These are phyloP conservation scores for Sinosuthora webbiana DNA, from an alignment of 2,113 vertebrate species.

Conservation along the genomic window DNA sequence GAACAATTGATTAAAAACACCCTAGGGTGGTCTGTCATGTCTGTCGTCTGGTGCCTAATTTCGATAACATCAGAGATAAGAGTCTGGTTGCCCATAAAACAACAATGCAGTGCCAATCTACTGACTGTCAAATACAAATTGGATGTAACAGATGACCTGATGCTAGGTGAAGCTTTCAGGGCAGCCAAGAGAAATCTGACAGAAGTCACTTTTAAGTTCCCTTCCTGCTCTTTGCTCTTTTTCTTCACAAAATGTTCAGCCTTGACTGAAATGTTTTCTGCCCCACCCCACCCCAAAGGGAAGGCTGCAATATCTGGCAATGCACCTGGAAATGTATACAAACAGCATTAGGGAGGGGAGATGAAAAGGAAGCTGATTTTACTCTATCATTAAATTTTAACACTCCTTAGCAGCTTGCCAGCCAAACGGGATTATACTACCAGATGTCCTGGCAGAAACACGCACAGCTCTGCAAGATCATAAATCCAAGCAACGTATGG, in stretches of 20 bases:
- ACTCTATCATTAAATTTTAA: constrained; percentile 25
- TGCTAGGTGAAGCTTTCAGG: not conserved
- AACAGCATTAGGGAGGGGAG: not conserved
- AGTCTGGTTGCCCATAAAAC: not conserved
- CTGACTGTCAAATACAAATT: not conserved
- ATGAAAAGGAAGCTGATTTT: constrained; percentile 21
- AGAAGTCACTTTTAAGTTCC: not conserved
- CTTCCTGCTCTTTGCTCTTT: not conserved
- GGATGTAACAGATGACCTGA: not conserved
- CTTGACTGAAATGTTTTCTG: not conserved
- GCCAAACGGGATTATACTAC: not conserved
- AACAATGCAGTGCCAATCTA: not conserved
- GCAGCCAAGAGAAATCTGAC: not conserved
- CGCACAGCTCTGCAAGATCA: not conserved
- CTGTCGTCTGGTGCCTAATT: not conserved
- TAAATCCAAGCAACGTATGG: constrained; percentile 46
- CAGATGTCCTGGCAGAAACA: constrained; percentile 53
- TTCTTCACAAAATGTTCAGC: not conserved
- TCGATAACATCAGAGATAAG: not conserved
- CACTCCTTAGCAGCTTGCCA: constrained; percentile 19
- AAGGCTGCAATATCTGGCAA: not conserved
- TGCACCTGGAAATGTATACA: not conserved
- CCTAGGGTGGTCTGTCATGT: not conserved
- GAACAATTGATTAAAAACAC: not conserved
- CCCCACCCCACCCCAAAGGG: not conserved